Conservation (phyloP, 2,113 vertebrate species). For the Brachyhypopomus gauderio region DNA sequence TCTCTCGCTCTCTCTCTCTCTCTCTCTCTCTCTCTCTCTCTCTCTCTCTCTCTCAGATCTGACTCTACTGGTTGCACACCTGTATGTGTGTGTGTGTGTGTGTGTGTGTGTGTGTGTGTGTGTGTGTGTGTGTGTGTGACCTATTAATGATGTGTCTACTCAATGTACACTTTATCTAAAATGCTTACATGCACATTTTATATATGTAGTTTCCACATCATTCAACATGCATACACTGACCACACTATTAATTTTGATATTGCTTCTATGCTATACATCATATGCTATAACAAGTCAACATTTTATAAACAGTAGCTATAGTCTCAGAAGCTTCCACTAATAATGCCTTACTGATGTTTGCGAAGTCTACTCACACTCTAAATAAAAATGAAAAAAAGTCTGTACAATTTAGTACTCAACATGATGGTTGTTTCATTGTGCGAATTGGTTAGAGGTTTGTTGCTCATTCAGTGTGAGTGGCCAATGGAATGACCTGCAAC, state of each 20-base stretch:
- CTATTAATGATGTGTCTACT: not conserved
- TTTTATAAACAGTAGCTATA: conserved; percentile 56
- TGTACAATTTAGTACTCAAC: too few relatives aligned
- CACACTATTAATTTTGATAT: conserved; percentile 53
- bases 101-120: too few relatives aligned
- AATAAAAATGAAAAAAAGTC: not conserved
- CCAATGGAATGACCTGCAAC: not conserved
- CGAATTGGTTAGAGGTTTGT: not conserved
- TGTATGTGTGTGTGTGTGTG: too few relatives aligned
- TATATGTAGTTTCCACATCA: conserved; percentile 43
- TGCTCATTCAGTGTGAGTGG: not conserved
- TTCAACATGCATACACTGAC: conserved; percentile 53
- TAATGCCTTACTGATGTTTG: conserved; percentile 25
- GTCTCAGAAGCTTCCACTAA: conserved; percentile 47
- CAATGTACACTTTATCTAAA: not conserved
- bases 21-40: too few relatives aligned
- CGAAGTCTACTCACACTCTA: not conserved
- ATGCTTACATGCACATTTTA: conserved; percentile 31
- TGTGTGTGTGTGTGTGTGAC: too few relatives aligned
- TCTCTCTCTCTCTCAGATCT: too few relatives aligned
- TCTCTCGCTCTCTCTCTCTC: too few relatives aligned
- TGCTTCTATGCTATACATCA: conserved; percentile 58
- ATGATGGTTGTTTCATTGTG: too few relatives aligned
- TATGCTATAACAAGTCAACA: conserved; percentile 54
- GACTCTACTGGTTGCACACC: too few relatives aligned